Conservation (phyloP, 2,888 invertebrate genomes). For the Eudasyphora cyanicolor region DNA sequence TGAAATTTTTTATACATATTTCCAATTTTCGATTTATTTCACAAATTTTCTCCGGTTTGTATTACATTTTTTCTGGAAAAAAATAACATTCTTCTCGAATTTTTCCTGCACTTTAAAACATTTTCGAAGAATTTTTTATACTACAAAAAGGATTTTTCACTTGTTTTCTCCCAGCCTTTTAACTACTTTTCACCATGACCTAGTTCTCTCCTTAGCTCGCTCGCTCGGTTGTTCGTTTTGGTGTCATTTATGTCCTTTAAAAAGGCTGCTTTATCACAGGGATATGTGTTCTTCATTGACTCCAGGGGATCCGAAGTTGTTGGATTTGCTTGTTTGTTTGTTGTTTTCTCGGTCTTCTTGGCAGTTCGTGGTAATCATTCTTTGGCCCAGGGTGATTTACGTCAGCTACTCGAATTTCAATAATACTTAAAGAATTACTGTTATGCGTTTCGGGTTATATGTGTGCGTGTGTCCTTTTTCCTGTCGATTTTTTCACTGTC, state of each 20-base stretch:
- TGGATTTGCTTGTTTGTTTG: not conserved
- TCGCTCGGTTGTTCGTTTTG: not conserved
- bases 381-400: slow-evolving; percentile 10
- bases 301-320: not conserved
- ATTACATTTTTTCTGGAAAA: too few species aligned
- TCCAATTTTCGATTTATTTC: too few species aligned
- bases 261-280: not conserved
- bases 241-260: not conserved
- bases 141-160: too few species aligned
- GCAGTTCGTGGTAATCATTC: not conserved
- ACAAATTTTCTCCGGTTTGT: too few species aligned
- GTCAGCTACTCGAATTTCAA: slow-evolving; percentile 27
- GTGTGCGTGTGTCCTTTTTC: not conserved
- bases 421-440: slow-evolving; percentile 28
- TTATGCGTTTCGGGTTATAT: not conserved
- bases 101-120: too few species aligned
- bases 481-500: not conserved
- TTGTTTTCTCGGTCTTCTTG: not conserved
- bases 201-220: not conserved
- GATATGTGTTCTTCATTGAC: not conserved
- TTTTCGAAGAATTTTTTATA: too few species aligned
- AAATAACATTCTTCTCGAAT: too few species aligned
- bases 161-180: not conserved
- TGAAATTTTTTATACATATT: too few species aligned
- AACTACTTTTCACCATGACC: not conserved